Conservation (phyloP, 2,113 vertebrate genomes). For the Odocoileus hemionus region DNA sequence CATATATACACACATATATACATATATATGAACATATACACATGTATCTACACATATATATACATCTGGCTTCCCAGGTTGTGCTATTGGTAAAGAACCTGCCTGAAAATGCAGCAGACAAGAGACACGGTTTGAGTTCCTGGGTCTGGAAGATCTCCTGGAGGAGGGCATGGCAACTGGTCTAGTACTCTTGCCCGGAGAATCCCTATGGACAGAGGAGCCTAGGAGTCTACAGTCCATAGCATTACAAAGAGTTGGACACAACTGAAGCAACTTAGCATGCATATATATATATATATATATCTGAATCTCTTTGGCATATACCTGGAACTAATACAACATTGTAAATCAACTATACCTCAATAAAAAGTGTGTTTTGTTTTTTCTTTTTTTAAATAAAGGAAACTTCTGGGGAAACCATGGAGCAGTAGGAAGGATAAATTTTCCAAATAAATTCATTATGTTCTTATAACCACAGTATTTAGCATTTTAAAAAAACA, state of each 20-base stretch:
- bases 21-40: background rate
- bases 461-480: fast-evolving
- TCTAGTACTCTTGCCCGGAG: no score
- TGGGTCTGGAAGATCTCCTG: no score
- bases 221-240: no score
- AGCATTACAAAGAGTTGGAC: no score
- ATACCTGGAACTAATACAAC: background rate
- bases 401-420: background rate
- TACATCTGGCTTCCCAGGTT: no score
- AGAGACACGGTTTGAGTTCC: no score
- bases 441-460: background rate
- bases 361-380: background rate
- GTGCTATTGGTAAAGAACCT: no score
- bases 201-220: no score
- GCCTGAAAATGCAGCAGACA: no score
- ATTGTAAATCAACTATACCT: background rate
- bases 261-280: no score
- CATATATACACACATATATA: no score
- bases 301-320: background rate
- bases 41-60: background rate
- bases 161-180: no score
- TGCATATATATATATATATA: background rate
- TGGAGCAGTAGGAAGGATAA: background rate
- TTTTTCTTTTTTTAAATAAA: background rate
- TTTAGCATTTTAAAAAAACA: background rate